phyloP scores from a whole-genome alignment of 2,113 vertebrate genomes.

The Nesospiza acunhae region DNA sequence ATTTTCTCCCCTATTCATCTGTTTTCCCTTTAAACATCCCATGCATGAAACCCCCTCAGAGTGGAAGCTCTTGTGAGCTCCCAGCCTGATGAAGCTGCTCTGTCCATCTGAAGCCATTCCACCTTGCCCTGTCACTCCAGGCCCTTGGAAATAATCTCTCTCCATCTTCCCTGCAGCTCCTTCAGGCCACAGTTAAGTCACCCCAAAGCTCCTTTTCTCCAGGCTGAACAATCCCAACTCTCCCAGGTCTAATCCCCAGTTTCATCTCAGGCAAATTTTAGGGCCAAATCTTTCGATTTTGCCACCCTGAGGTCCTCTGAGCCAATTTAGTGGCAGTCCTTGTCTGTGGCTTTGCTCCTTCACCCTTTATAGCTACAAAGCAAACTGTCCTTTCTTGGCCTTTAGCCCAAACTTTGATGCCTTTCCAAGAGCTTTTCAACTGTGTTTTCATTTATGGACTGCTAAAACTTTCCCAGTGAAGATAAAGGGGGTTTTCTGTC shows the following conservation, averaged over 20 bases:
- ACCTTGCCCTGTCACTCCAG: neutral
- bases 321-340: neutral
- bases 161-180: neutral
- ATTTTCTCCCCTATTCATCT: neutral
- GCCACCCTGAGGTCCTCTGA: neutral
- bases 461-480: neutral
- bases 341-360: neutral
- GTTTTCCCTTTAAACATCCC: neutral
- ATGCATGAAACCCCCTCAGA: neutral
- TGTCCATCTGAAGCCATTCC: neutral
- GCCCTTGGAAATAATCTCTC: neutral
- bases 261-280: neutral
- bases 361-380: neutral
- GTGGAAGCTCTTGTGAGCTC: neutral
- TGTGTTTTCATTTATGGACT: neutral
- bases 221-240: neutral
- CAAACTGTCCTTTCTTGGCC: neutral
- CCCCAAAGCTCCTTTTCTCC: neutral
- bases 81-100: neutral
- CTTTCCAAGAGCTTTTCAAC: neutral
- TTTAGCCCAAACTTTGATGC: conserved; percentile 16
- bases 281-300: neutral
- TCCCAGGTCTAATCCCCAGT: neutral
- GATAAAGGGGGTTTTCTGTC: neutral
- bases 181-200: neutral